Evolutionary conservation across 2,797 vertebrate species (phyloP).

Genomic region (Masticophis lateralis): DNA sequence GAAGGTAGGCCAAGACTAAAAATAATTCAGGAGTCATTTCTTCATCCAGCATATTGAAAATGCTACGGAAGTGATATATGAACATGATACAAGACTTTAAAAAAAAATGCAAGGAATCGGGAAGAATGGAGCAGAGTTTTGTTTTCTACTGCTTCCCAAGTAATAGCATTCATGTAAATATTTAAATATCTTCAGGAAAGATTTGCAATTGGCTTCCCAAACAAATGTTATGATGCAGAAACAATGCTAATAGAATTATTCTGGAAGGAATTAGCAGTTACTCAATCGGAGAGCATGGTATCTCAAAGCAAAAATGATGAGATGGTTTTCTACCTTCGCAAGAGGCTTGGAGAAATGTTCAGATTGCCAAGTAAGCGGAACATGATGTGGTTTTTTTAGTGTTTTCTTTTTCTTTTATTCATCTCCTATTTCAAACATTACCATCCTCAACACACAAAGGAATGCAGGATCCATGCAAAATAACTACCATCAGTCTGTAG

Average conservation of each 20-base stretch:
- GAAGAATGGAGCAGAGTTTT: not conserved
- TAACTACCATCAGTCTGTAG: not conserved
- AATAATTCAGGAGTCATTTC: not conserved
- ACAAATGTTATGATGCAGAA: not conserved
- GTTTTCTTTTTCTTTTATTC: not conserved
- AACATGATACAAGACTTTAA: not conserved
- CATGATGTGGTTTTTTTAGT: not conserved
- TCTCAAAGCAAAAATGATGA: conserved; percentile 25
- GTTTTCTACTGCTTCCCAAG: conserved; percentile 13
- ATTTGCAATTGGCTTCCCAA: conserved; percentile 28
- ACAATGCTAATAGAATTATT: conserved; percentile 20
- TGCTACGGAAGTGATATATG: not conserved
- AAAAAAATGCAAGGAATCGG: not conserved
- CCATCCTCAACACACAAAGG: not conserved
- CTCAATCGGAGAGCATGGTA: conserved; percentile 37
- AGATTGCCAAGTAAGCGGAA: conserved; percentile 25
- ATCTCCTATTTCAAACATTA: not conserved
- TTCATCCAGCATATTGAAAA: not conserved
- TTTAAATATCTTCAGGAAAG: conserved; percentile 33
- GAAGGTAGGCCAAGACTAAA: fast-evolving
- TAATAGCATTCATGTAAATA: conserved; percentile 37
- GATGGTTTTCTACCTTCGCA: conserved; percentile 18
- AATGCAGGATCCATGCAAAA: conserved; percentile 11
- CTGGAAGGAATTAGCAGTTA: conserved; percentile 16
- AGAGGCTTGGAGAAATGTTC: conserved; percentile 2